Base-by-base conservation (phyloP, 2,113 vertebrate species). In the Menura novaehollandiae region DNA sequence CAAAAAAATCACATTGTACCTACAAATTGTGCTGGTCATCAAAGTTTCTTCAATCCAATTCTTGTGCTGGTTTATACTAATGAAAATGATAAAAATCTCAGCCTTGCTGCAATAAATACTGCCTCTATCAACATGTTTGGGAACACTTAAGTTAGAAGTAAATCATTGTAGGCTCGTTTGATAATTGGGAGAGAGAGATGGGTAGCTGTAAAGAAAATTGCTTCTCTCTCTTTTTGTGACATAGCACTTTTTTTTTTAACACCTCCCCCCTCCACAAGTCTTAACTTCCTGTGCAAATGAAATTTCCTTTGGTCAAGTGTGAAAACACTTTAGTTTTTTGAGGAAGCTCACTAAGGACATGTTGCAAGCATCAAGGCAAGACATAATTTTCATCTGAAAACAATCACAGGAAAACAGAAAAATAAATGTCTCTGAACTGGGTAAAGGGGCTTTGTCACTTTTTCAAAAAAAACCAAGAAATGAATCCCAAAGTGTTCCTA, bases 11-110 rank as follows among this genome's bases (percentile, higher is more conserved):
- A 26, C 18, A 53, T 13, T 46, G 20, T 43, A 89, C 62, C 41
- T 85, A 81, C 95, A 96, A 95, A 52, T 9, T 46, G 4, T 39
- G 63, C 69, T 84, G 94, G 75, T 88, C 51, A 89, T 79, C 43
- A 88, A 92, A 77, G 27, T 80, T 71, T 47, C 74, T 80, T 85
- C 60, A 93, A 75, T 79, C 21, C 39, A 82, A 66, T 82, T 95
- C 86, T 80, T 16, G 78, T 43, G 43, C 46, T 62, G 35, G 12
- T 85, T 96, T 79, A 51, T 79, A 56, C 12, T 68, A 78, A 21
- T 16, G 18, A 43, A 94, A 95, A 91, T 81, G 5, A 51, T 83
- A 93, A 89, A 82, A 95, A 94, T 64, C 37, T 55, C 84, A 85
- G 64, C 32, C 53, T 89, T 60, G 71, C 58, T 73, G 33, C 41